These are phyloP conservation scores for Sarotherodon lohbergeri DNA, from an alignment of 2,113 vertebrate species.

Conservation along the genomic window DNA sequence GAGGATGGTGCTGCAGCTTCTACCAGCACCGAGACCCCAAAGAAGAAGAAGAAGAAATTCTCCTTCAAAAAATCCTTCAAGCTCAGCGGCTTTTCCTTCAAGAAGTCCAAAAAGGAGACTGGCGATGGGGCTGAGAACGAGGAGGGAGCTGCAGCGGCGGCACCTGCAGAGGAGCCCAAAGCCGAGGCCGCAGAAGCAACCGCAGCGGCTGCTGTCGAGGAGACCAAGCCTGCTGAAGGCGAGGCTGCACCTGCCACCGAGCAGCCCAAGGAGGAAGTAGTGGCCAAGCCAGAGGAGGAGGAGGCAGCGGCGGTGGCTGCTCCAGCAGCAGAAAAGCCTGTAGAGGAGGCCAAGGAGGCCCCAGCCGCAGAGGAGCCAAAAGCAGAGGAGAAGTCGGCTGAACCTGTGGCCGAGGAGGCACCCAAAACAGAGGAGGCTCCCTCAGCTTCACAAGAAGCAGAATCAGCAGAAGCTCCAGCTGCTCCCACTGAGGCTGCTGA, in stretches of 20 bases:
- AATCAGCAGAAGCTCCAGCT: constrained; percentile 75
- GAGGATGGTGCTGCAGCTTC: constrained; percentile 75
- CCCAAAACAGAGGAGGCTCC: constrained; percentile 75
- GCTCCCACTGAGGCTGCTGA: constrained; percentile 75
- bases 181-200: constrained; percentile 52
- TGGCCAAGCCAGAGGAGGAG: constrained; percentile 57
- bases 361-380: constrained; percentile 67
- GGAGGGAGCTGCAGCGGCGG: constrained; percentile 48
- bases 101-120: constrained; percentile 92
- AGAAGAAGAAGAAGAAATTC: constrained; percentile 97
- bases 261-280: constrained; percentile 33
- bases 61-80: constrained; percentile 98
- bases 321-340: constrained; percentile 33
- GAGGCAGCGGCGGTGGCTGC: constrained; percentile 27
- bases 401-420: constrained; percentile 62
- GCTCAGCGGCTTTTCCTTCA: constrained; percentile 94
- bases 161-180: constrained; percentile 62
- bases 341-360: constrained; percentile 20
- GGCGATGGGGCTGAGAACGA: constrained; percentile 78
- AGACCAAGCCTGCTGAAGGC: constrained; percentile 67
- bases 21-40: constrained; percentile 86
- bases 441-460: constrained; percentile 74
- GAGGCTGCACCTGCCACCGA: constrained; percentile 35
- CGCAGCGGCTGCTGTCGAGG: constrained; percentile 38
- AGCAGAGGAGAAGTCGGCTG: constrained; percentile 55